Evolutionary conservation across 2,113 vertebrate species (phyloP), one percentile per base, ranked within the genome.

Genomic region (Colius striatus): DNA sequence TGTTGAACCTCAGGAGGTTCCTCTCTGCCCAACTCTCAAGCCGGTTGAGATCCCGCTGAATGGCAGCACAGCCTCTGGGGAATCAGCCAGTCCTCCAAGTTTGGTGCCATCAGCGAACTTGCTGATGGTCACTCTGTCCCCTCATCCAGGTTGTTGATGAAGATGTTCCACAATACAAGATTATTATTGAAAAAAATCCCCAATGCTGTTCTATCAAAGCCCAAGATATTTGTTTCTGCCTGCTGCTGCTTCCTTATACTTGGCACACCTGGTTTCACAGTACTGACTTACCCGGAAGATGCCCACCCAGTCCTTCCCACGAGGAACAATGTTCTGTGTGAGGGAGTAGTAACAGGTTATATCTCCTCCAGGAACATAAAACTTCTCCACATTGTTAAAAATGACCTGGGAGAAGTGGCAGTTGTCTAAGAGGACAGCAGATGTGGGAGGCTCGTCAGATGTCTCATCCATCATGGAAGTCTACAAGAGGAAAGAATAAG

Each of bases 251-350:
- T 32, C 26, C 21, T 55, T 29, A 1, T 15, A 7, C 48, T 25
- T 26, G 53, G 41, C 41, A 18, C 21, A 2, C 27, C 18, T 27
- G 60, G 38, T 25, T 48, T 29, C 53, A 18, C 25, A 8, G 81
- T 1, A 12, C 13, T 23, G 36, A 38, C 97, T 96, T 50, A 98
- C 98, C 84, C 92, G 95, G 88, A 98, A 98, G 85, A 98, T 97
- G 67, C 98, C 98, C 51, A 98, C 97, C 98, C 98, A 98, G 50
- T 98, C 98, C 92, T 97, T 98, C 29, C 71, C 14, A 1, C 84
- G 96, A 34, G 97, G 97, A 18, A 29, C 4, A 20, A 98, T 95
- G 41, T 87, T 62, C 30, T 94, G 62, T 1, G 92, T 97, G 36
- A 97, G 78, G 43, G 76, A 96, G 3, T 98, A 98, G 25, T n/a